Evolutionary conservation across 1,140 invertebrate species (phyloP).

Genomic region (Nasonia vitripennis): DNA sequence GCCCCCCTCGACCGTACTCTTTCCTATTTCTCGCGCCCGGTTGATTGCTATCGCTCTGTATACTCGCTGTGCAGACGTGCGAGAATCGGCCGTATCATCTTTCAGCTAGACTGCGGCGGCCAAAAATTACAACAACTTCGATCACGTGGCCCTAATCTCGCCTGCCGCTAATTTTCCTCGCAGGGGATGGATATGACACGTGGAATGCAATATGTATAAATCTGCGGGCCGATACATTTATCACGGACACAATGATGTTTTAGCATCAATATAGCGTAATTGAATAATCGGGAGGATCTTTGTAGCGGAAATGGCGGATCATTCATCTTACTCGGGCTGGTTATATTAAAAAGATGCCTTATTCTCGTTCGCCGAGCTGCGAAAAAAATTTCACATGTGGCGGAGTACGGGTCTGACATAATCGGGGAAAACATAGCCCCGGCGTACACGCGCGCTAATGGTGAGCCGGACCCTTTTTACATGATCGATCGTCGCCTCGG

Average conservation of each 20-base stretch:
- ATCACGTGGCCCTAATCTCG: no score
- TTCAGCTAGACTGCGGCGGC: not conserved
- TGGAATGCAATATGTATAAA: no score
- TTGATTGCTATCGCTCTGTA: not conserved
- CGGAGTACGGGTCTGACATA: not conserved
- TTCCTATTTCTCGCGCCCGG: not conserved
- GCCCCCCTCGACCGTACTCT: not conserved
- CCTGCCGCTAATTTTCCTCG: no score
- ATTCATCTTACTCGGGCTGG: no score
- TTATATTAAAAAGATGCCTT: not conserved
- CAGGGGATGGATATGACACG: no score
- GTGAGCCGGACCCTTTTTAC: slow-evolving; percentile 1
- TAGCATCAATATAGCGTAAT: no score
- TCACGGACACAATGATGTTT: no score
- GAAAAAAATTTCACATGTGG: not conserved
- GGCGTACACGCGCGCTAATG: not conserved
- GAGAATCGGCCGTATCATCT: not conserved
- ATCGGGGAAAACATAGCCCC: no score
- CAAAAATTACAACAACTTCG: not conserved
- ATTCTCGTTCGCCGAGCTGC: not conserved
- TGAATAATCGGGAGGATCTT: no score
- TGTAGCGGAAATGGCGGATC: no score
- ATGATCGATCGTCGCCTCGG: slow-evolving; percentile 27
- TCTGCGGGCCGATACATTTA: no score
- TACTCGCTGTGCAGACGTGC: not conserved